A percentile compares a stretch with the other conserved stretches of the same genome.
These are phyloP conservation scores for Hirtodrosophila confusa DNA, from an alignment of 2,888 invertebrate species.

Conservation along the genomic window DNA sequence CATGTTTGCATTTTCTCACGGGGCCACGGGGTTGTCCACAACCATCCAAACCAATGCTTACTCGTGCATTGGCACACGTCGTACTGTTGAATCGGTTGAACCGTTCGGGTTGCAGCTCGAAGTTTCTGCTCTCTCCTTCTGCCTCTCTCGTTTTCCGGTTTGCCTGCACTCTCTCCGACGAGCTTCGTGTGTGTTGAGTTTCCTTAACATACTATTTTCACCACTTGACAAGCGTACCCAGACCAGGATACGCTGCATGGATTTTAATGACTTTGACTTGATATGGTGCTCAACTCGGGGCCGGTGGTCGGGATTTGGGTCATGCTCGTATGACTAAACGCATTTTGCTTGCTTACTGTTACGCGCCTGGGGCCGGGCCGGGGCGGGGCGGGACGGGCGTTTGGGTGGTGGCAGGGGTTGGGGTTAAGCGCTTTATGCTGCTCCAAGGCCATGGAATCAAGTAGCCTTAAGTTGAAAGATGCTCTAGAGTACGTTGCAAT, in stretches of 20 bases:
- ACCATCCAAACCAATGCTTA: neutral
- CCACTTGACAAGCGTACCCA: constrained; percentile 13
- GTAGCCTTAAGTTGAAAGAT: constrained; percentile 25
- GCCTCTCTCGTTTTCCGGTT: neutral
- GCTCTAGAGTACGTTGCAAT: constrained; percentile 19
- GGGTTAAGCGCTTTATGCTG: neutral
- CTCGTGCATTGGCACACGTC: constrained; percentile 11
- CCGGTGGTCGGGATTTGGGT: constrained; percentile 50
- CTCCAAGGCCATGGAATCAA: constrained; percentile 37
- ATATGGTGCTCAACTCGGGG: constrained; percentile 34
- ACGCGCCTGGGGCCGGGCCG: neutral
- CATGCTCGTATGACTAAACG: constrained; percentile 28
- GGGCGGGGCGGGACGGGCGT: neutral
- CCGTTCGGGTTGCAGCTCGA: constrained; percentile 43
- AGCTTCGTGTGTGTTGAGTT: constrained; percentile 43
- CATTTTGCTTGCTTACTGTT: neutral
- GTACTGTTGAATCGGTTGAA: constrained; percentile 4
- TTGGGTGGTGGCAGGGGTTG: no score
- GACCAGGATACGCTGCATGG: constrained; percentile 34
- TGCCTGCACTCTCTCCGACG: neutral
- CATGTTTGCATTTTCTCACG: constrained; percentile 34
- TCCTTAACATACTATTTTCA: constrained; percentile 27
- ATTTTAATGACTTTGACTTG: constrained; percentile 35
- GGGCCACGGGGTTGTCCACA: neutral
- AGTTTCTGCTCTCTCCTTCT: constrained; percentile 4